Evolutionary conservation across 2,113 vertebrate genomes (phyloP).

Genomic region (Xiphophorus maculatus): DNA sequence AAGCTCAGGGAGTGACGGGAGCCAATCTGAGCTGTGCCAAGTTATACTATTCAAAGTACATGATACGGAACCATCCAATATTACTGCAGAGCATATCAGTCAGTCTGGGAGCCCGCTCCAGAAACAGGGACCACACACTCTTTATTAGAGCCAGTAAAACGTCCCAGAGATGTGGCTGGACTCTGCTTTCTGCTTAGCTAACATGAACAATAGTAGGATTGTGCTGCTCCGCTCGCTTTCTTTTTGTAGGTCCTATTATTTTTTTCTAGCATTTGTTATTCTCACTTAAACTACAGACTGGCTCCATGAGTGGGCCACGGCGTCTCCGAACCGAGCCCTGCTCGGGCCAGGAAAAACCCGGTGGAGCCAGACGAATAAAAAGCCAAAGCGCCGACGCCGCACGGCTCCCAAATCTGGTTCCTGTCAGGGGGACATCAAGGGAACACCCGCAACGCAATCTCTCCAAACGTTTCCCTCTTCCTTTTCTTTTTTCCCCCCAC

Average conservation of each 20-base stretch:
- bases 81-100: conserved; percentile 73
- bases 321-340: conserved; percentile 75
- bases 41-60: conserved; percentile 76
- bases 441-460: conserved; percentile 87
- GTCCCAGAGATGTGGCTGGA: conserved; percentile 68
- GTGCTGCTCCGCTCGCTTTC: conserved; percentile 69
- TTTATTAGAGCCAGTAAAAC: conserved; percentile 79
- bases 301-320: conserved; percentile 74
- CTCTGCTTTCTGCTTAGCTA: conserved; percentile 65
- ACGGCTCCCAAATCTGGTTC: conserved; percentile 82
- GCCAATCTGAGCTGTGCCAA: conserved; percentile 63
- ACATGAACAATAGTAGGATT: conserved; percentile 78
- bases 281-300: conserved; percentile 79
- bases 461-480: conserved; percentile 68
- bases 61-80: conserved; percentile 78
- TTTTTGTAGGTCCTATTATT: conserved; percentile 71
- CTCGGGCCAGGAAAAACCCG: conserved; percentile 83
- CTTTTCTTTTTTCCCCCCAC: conserved; percentile 39
- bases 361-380: conserved; percentile 82
- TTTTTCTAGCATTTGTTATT: conserved; percentile 81
- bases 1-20: conserved; percentile 67
- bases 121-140: conserved; percentile 75
- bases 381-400: conserved; percentile 76
- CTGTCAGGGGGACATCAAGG: conserved; percentile 85
- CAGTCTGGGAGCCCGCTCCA: conserved; percentile 68